phyloP scores from a whole-genome alignment of 2,888 invertebrate genomes.

The Drosophila subsilvestris region DNA sequence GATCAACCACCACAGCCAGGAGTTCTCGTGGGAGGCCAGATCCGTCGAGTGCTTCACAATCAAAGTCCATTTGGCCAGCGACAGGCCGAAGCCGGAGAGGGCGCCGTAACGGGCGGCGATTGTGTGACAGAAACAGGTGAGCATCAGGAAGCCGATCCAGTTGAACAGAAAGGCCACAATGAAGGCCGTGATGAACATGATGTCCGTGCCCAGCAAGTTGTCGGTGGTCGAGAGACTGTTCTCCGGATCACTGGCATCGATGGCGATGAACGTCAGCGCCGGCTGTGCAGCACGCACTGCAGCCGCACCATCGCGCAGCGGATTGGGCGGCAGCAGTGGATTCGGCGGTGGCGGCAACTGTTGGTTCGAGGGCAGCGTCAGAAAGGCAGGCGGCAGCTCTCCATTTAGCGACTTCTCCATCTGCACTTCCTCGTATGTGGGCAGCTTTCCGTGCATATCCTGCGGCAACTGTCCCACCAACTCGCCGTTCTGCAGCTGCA shows the following conservation, averaged over 20 bases:
- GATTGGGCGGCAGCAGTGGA: constrained; percentile 79
- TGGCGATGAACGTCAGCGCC: constrained; percentile 90
- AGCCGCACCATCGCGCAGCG: constrained; percentile 69
- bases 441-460: constrained; percentile 88
- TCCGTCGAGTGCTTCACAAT: constrained; percentile 96
- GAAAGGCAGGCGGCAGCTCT: constrained; percentile 85
- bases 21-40: constrained; percentile 93
- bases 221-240: constrained; percentile 91
- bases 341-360: constrained; percentile 80
- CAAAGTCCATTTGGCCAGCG: constrained; percentile 97
- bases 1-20: constrained; percentile 96
- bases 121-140: constrained; percentile 97
- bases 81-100: constrained; percentile 95
- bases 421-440: constrained; percentile 95
- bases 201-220: constrained; percentile 94
- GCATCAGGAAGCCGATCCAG: constrained; percentile 95
- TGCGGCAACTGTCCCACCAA: constrained; percentile 55
- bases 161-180: constrained; percentile 98
- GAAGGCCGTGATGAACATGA: constrained; percentile 96
- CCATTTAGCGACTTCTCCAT: constrained; percentile 93
- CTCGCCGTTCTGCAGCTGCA: constrained; percentile 34
- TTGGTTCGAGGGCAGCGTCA: constrained; percentile 76
- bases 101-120: constrained; percentile 97
- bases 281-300: constrained; percentile 81
- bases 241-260: constrained; percentile 89